Conservation (phyloP, 2,888 invertebrate species). For the Agrochola macilenta region DNA sequence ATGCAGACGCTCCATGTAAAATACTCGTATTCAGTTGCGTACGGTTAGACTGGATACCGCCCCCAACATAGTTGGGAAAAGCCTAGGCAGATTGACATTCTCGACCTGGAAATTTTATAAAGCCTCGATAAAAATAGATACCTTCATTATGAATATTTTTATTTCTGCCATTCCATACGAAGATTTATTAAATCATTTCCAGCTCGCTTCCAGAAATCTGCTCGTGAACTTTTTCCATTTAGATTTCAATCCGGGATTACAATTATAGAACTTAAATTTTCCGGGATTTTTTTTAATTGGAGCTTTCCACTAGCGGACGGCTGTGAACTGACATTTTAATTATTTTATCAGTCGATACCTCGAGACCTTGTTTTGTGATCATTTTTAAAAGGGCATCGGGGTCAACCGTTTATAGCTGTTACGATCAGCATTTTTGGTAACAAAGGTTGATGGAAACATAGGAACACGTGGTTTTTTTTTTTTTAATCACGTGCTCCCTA, state of each 20-base stretch:
- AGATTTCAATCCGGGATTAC: conserved; percentile 59
- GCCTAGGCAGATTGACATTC: background rate
- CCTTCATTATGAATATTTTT: background rate
- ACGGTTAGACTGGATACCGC: no score
- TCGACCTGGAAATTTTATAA: background rate
- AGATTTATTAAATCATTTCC: conserved; percentile 53
- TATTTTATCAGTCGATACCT: background rate
- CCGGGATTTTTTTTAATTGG: conserved; percentile 47
- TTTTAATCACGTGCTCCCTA: background rate
- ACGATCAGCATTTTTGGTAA: background rate
- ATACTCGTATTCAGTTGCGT: no score
- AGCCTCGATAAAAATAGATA: conserved; percentile 23
- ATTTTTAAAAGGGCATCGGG: background rate
- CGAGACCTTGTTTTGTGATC: background rate
- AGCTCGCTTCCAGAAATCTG: conserved; percentile 32
- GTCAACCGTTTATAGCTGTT: no score
- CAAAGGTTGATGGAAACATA: background rate
- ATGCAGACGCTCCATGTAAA: no score
- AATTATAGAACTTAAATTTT: conserved; percentile 49
- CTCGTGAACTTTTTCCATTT: conserved; percentile 60
- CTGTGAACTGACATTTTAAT: conserved; percentile 3
- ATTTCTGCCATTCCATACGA: conserved; percentile 23
- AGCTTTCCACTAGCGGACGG: background rate
- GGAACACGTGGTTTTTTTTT: background rate
- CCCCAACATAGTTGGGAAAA: no score